Evolutionary conservation across 1,140 invertebrate species (phyloP), one percentile per base, ranked within the genome.

Genomic region (Saxidomus purpurata): DNA sequence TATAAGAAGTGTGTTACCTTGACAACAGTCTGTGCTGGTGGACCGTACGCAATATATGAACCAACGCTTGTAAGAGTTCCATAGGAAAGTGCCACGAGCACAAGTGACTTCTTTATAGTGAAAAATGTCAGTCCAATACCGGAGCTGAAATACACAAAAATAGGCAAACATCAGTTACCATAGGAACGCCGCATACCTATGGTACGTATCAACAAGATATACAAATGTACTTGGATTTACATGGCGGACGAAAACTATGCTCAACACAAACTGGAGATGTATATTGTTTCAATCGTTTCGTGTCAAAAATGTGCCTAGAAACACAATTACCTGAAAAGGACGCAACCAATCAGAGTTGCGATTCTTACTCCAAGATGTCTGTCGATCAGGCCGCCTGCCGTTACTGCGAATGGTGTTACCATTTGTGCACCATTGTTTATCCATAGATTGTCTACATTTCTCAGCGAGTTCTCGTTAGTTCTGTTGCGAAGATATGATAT

Each of bases 401-500:
- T 92, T 94, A 96, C 95, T 49, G 93, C 91, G 59, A 93, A 86
- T 36, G 95, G 95, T 79, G 93, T 93, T 22, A 94, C 92, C 36
- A 93, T 86, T 17, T 92, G 76, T 22, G 92, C 90, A 11, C 93
- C 85, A 17, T 94, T 92, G 87, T 91, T 93, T 1, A 96, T 91
- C 95, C 95, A 96, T 19, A 89, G 36, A 38, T 88, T 67, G 61
- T 91, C 86, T 86, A 89, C 31, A 93, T 93, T 81, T 34, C 93
- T 91, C 36, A 96, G 79, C 85, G 95, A 69, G 9, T 11, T 28
- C 0, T 87, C 76, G 19, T 79, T 43, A 38, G 90, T 87, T 91
- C 88, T 8, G 92, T 91, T 76, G 63, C 94, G 91, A 22, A 96
- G 87, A 89, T 96, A 96, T 0, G 96, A 96, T 25, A 93, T 94